These are phyloP conservation scores for Heliconius hermathena DNA, from an alignment of 1,140 invertebrate genomes.

Conservation along the genomic window DNA sequence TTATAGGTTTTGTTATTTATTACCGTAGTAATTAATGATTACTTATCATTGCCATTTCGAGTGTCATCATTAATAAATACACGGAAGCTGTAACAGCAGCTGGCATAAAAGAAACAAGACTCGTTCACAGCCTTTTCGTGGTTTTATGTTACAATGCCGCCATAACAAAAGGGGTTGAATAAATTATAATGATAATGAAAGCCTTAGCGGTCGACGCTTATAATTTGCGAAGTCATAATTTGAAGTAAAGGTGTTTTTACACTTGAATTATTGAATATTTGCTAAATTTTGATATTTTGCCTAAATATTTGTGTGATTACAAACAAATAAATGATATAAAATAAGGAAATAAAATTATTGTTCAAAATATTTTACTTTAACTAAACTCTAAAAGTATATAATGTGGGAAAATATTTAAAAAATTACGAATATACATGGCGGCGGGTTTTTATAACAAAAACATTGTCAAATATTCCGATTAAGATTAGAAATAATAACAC, in stretches of 20 bases:
- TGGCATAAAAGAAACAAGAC: slow-evolving; percentile 17
- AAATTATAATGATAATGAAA: slow-evolving; percentile 40
- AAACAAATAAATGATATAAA: background rate
- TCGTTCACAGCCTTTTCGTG: slow-evolving; percentile 12
- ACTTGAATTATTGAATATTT: background rate
- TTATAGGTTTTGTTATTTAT: too few relatives aligned
- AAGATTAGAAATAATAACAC: too few relatives aligned
- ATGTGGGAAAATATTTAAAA: too few relatives aligned
- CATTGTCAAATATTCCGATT: too few relatives aligned
- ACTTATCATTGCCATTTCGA: background rate
- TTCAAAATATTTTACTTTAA: too few relatives aligned
- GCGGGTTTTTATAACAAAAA: too few relatives aligned
- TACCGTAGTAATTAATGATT: background rate
- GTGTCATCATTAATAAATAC: slow-evolving; percentile 7
- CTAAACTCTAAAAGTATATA: too few relatives aligned
- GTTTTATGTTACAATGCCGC: slow-evolving; percentile 30
- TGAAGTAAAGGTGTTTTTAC: background rate
- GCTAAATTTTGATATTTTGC: background rate
- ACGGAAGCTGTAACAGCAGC: background rate
- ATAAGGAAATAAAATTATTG: background rate
- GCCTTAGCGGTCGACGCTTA: slow-evolving; percentile 28
- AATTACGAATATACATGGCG: too few relatives aligned
- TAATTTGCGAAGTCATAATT: slow-evolving; percentile 31
- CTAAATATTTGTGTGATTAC: too few relatives aligned
- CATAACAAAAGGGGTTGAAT: slow-evolving; percentile 37